phyloP scores from a whole-genome alignment of 2,888 invertebrate species.

The Ditula angustiorana region DNA sequence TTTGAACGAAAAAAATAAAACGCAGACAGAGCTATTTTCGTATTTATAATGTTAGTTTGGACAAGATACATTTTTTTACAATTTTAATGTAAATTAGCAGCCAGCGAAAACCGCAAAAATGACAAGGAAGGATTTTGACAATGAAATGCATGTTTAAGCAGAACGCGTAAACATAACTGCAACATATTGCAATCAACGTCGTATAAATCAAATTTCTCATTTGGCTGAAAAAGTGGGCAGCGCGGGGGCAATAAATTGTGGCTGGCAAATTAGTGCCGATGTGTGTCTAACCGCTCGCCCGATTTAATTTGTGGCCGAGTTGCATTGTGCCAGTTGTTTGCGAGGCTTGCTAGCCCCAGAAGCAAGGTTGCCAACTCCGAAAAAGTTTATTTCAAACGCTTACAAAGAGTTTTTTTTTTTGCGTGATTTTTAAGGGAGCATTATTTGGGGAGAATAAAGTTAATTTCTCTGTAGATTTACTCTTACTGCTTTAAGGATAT shows the following conservation, averaged over 20 bases:
- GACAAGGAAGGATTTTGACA: no score
- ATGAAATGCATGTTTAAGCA: neutral
- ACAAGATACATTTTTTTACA: no score
- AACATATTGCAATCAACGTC: conserved; percentile 25
- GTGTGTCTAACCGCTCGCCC: conserved; percentile 63
- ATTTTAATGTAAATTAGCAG: no score
- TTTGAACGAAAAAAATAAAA: no score
- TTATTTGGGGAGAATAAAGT: no score
- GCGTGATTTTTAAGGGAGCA: no score
- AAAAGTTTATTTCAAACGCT: neutral
- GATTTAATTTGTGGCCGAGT: conserved; percentile 66
- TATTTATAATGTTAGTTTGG: no score
- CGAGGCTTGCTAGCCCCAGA: conserved; percentile 36
- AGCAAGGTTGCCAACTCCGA: neutral
- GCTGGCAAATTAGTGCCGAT: conserved; percentile 68
- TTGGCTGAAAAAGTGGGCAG: conserved; percentile 24
- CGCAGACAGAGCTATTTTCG: no score
- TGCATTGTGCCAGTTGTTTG: conserved; percentile 69
- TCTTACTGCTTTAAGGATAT: no score
- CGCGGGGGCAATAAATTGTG: conserved; percentile 61
- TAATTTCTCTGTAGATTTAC: no score
- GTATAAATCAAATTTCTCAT: conserved; percentile 36
- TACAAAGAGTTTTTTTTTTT: no score
- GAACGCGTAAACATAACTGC: neutral
- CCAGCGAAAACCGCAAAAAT: no score